Evolutionary conservation across 1,140 invertebrate species (phyloP).

Genomic region (Acyrthosiphon pisum): DNA sequence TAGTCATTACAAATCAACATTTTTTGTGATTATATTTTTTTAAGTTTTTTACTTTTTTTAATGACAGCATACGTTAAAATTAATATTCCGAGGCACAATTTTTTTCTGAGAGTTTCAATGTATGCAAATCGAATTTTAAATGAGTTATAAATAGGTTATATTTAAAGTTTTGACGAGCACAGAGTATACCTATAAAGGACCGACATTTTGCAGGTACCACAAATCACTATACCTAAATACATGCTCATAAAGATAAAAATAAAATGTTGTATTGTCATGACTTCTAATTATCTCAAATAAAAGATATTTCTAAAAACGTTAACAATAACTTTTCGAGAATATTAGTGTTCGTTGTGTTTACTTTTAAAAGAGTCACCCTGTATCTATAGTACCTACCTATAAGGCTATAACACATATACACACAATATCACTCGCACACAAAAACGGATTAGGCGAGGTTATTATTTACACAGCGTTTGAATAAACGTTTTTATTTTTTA

Average conservation of each 20-base stretch:
- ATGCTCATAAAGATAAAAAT: background rate
- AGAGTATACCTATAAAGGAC: background rate
- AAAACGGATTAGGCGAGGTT: slow-evolving; percentile 12
- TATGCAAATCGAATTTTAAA: background rate
- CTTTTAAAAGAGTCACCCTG: background rate
- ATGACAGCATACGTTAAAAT: too few relatives aligned
- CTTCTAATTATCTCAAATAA: background rate
- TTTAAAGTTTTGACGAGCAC: background rate
- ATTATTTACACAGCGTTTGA: background rate
- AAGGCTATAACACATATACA: background rate
- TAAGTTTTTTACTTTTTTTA: too few relatives aligned
- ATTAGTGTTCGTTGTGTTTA: background rate
- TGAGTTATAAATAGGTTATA: background rate
- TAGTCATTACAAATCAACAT: background rate
- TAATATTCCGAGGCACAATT: too few relatives aligned
- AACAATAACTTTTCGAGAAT: background rate
- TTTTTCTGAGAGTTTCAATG: too few relatives aligned
- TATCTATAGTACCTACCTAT: background rate
- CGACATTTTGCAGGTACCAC: background rate
- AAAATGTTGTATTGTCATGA: background rate
- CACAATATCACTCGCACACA: background rate
- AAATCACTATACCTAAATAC: background rate
- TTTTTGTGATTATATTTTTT: too few relatives aligned
- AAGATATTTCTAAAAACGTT: background rate
- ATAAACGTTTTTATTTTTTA: slow-evolving; percentile 22